Base-by-base conservation (phyloP, 2,797 vertebrate species). In the Eulemur rubriventer region DNA sequence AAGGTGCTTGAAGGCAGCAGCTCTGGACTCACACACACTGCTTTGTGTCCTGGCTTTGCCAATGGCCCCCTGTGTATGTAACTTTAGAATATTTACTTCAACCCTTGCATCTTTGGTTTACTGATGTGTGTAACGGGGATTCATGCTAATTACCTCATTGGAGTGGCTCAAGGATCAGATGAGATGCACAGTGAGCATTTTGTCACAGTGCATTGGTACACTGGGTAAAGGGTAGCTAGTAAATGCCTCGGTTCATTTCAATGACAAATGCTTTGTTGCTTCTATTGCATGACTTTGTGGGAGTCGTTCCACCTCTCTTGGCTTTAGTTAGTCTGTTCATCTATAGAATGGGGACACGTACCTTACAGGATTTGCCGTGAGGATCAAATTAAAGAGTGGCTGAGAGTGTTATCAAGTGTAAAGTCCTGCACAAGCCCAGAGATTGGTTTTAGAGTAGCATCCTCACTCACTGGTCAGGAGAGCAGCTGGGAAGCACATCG, bases 1-100 rank as follows among this genome's bases (percentile, higher is more conserved):
- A 70, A 90, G 38, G 63, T 0, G 0, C 67, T 0, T 24, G 26
- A 24, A 20, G 2, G 7, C 5, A 48, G 61, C 48, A 30, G 14
- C 69, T n/a, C 61, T n/a, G 30, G 22, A 67, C 38, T 50, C 61
- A 57, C 22, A 33, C 24, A 3, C 14, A 18, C 35, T 6, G n/a
- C 50, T 50, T 13, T 2, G 59, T 6, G 26, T 57, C 67, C 43
- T 70, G 22, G 41, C 38, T 82, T 88, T 59, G 20, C 65, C 84
- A 46, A 20, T 5, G 52, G 48, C 52, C 48, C 17, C 59, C 35
- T 52, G 7, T 16, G 8, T 30, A 4, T 0, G 24, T 67, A 85
- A 63, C 35, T 67, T 55, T 16, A 41, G 52, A n/a, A 38, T 3
- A 12, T 75, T 88, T 2, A 17, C 52, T n/a, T 92, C 41, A 16